Evolutionary conservation across 2,113 vertebrate species (phyloP).

Genomic region (Tringa solitaria): DNA sequence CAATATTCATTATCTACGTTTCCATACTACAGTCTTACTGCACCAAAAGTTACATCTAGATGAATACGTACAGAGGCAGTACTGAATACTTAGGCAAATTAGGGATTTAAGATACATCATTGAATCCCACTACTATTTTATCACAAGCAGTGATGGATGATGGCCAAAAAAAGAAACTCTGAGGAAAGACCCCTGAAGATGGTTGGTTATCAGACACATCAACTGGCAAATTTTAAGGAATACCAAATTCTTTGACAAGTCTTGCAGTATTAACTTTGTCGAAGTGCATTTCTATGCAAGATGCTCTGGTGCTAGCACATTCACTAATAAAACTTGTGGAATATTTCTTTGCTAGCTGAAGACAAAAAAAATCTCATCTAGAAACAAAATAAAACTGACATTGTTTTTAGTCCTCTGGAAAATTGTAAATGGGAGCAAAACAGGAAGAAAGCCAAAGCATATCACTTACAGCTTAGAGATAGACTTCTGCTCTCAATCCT

Average conservation of each 20-base stretch:
- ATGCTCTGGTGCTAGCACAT: not conserved
- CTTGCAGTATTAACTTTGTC: not conserved
- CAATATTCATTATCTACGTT: not conserved
- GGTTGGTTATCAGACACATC: not conserved
- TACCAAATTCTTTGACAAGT: not conserved
- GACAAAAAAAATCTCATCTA: not conserved
- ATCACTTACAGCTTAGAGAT: not conserved
- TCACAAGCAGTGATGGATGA: not conserved
- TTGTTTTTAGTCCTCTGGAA: not conserved
- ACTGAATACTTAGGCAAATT: not conserved
- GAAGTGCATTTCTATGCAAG: not conserved
- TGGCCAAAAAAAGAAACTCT: not conserved
- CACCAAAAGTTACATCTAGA: not conserved
- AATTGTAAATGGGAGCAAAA: not conserved
- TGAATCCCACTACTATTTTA: not conserved
- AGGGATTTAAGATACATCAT: not conserved
- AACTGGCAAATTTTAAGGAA: not conserved
- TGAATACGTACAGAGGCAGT: fast-evolving
- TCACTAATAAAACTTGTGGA: not conserved
- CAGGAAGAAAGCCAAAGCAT: not conserved
- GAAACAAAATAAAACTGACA: not conserved
- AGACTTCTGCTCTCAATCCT: not conserved
- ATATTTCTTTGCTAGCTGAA: not conserved
- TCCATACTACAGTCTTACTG: not conserved
- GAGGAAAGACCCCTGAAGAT: not conserved